Percentiles rank a stretch among this genome's conserved stretches.
Evolutionary conservation across 2,113 vertebrate species (phyloP).

Genomic region (Actenoides hombroni): DNA sequence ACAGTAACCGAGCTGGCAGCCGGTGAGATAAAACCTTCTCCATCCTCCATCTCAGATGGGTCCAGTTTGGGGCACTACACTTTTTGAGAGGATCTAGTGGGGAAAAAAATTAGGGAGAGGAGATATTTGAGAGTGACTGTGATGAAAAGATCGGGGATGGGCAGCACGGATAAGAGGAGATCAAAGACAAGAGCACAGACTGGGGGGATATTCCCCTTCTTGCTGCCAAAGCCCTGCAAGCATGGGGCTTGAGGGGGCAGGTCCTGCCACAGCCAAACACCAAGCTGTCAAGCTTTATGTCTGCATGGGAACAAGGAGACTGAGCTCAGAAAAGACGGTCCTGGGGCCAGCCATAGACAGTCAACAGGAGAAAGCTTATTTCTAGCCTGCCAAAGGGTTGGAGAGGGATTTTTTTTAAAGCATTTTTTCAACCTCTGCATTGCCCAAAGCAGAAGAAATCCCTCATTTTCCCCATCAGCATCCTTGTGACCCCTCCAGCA

Average conservation of each 20-base stretch:
- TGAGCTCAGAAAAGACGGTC: neutral
- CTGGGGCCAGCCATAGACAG: neutral
- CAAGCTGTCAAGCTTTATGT: neutral
- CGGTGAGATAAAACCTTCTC: neutral
- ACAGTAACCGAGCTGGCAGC: rapidly evolving
- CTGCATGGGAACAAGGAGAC: neutral
- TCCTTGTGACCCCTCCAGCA: rapidly evolving
- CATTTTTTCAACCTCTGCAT: neutral
- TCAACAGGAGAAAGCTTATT: neutral
- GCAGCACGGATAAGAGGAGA: neutral
- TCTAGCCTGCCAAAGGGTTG: neutral
- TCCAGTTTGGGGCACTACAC: neutral
- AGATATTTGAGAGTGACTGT: neutral
- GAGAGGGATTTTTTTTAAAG: neutral
- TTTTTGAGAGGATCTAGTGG: neutral
- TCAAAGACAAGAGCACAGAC: neutral
- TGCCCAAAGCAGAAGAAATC: neutral
- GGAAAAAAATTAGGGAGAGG: neutral
- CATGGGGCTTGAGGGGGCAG: rapidly evolving
- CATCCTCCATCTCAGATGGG: neutral
- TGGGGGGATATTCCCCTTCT: neutral
- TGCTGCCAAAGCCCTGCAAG: neutral
- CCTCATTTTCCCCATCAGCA: neutral
- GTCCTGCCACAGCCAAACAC: neutral
- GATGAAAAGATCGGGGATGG: rapidly evolving